Conservation (phyloP, 2,888 invertebrate species). For the Rotaria sp. region DNA sequence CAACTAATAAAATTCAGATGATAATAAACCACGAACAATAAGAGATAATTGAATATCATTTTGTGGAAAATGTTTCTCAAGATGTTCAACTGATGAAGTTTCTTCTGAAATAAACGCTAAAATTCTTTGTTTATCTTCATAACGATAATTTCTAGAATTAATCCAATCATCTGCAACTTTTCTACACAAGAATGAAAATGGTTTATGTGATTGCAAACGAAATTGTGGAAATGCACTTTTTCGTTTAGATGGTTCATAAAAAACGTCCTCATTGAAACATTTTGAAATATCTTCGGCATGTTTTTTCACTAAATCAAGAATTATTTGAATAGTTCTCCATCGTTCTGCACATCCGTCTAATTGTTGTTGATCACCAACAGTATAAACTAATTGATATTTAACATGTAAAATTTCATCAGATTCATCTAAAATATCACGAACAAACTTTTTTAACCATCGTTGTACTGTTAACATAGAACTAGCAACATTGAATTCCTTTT, state of each 20-base stretch:
- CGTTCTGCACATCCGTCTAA: background rate
- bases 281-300: background rate
- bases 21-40: background rate
- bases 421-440: constrained; percentile 11
- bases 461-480: background rate
- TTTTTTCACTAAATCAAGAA: background rate
- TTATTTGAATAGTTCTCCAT: background rate
- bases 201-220: background rate
- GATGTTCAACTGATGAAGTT: background rate
- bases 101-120: background rate
- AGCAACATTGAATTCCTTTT: background rate
- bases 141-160: background rate
- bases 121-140: background rate
- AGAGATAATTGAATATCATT: background rate
- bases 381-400: constrained; percentile 28
- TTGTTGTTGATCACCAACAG: background rate
- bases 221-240: constrained; percentile 16
- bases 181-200: background rate
- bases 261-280: background rate
- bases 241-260: background rate
- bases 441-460: background rate
- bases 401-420: constrained; percentile 22
- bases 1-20: background rate
- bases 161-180: background rate
- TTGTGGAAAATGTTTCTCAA: background rate